phyloP scores from a whole-genome alignment of 2,113 vertebrate species.

The Zapornia atra region DNA sequence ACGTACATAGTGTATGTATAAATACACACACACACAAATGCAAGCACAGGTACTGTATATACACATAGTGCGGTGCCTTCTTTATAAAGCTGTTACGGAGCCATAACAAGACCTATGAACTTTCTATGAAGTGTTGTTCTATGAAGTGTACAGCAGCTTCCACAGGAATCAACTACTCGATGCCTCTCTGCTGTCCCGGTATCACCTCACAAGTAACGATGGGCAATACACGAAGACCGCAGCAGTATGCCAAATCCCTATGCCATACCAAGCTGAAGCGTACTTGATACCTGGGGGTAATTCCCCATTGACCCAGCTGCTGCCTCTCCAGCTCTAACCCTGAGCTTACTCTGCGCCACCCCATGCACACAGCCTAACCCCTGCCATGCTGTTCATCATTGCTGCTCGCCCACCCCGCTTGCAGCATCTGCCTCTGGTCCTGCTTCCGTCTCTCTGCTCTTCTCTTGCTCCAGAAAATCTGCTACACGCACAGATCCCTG shows the following conservation, averaged over 20 bases:
- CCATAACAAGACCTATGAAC: not conserved
- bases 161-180: not conserved
- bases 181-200: not conserved
- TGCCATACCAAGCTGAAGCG: not conserved
- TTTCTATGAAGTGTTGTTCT: not conserved
- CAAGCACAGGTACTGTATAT: not conserved
- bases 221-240: not conserved
- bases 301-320: not conserved
- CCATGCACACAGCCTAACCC: not conserved
- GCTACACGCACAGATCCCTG: not conserved
- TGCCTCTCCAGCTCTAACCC: not conserved
- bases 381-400: not conserved
- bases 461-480: not conserved
- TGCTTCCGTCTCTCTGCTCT: not conserved
- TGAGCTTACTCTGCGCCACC: not conserved
- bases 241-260: not conserved
- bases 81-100: not conserved
- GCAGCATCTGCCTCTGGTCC: not conserved
- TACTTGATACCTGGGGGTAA: not conserved
- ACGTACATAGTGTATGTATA: not conserved
- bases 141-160: not conserved
- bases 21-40: not conserved
- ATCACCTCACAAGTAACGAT: not conserved
- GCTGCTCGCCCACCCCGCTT: not conserved
- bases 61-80: not conserved